phyloP scores from a whole-genome alignment of 2,888 invertebrate genomes.

The Pachymerium ferrugineum region DNA sequence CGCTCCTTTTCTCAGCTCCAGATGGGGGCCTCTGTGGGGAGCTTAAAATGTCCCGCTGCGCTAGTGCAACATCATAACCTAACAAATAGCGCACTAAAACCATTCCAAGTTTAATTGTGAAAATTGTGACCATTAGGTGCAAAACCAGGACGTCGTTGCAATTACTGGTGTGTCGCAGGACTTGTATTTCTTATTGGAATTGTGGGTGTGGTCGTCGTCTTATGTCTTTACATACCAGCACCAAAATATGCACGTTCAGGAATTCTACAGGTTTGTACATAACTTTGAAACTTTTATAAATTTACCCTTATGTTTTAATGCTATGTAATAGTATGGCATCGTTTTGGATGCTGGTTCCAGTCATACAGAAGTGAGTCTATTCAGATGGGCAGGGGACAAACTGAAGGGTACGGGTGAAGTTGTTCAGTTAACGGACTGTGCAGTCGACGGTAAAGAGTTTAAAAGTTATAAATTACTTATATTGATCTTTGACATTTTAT shows the following conservation, averaged over 20 bases:
- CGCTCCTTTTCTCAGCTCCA: neutral
- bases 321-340: conserved; percentile 54
- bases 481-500: neutral
- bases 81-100: too few species aligned
- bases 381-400: conserved; percentile 50
- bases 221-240: neutral
- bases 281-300: neutral
- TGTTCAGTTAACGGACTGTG: conserved; percentile 41
- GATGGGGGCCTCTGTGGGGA: neutral
- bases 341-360: conserved; percentile 54
- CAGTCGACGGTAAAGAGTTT: conserved; percentile 40
- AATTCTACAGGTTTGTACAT: neutral
- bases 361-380: conserved; percentile 50
- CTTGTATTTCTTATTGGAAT: neutral
- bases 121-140: neutral
- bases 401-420: conserved; percentile 48
- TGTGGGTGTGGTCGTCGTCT: neutral
- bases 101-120: too few species aligned
- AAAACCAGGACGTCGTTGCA: neutral
- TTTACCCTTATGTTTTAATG: too few species aligned
- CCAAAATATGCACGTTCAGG: neutral
- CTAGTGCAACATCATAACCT: too few species aligned
- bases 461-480: neutral
- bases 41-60: neutral
- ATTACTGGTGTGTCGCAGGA: neutral